Conservation (phyloP, 2,113 vertebrate genomes). For the Lycaon pictus region DNA sequence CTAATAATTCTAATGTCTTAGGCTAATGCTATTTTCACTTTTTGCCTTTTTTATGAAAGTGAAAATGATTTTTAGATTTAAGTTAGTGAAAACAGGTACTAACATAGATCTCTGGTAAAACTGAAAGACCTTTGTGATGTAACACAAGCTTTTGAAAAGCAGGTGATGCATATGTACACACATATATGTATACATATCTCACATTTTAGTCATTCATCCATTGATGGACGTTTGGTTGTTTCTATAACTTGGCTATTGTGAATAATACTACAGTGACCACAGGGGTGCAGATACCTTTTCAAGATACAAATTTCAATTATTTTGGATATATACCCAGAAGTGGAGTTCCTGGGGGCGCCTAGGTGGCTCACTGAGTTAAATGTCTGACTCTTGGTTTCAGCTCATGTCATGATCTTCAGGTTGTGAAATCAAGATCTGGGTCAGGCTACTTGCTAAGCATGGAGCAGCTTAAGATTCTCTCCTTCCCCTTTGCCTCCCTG, state of each 20-base stretch:
- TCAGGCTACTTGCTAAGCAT: background rate
- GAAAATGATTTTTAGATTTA: background rate
- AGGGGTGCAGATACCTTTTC: background rate
- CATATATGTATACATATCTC: background rate
- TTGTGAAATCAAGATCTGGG: background rate
- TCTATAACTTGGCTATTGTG: background rate
- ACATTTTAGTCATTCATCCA: background rate
- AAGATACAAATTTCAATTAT: background rate
- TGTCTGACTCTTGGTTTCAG: background rate
- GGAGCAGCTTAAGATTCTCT: too few species aligned
- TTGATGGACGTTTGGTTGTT: background rate
- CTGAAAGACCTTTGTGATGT: background rate
- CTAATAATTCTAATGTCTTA: background rate
- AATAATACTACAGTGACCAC: background rate
- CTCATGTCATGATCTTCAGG: background rate
- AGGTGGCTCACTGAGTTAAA: background rate
- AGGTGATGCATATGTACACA: background rate
- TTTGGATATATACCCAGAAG: background rate
- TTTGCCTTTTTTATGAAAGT: background rate
- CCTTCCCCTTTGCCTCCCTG: too few species aligned
- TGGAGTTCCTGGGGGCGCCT: background rate
- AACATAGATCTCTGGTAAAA: background rate
- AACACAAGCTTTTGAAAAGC: background rate
- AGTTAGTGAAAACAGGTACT: background rate
- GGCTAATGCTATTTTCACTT: background rate